phyloP scores from a whole-genome alignment of 2,888 invertebrate genomes.

The Eupithecia abbreviata region DNA sequence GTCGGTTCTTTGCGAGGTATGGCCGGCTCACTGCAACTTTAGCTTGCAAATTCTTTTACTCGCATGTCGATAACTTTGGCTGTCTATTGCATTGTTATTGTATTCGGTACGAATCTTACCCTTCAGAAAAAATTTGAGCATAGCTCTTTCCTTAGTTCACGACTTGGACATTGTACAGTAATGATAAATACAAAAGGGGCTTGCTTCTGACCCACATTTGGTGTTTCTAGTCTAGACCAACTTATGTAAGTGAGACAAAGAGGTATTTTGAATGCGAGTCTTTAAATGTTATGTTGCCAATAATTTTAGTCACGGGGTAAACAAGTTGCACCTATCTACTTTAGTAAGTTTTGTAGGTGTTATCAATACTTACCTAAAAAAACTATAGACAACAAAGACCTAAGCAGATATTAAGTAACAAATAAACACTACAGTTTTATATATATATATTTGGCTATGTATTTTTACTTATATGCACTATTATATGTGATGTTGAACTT shows the following conservation, averaged over 20 bases:
- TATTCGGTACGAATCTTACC: too few species aligned
- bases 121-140: too few species aligned
- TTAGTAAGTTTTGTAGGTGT: background rate
- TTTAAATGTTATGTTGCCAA: conserved; percentile 19
- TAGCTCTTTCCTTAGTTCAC: too few species aligned
- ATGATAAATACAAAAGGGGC: conserved; percentile 54
- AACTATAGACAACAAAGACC: background rate
- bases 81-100: too few species aligned
- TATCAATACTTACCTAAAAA: too few species aligned
- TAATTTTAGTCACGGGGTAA: conserved; percentile 26
- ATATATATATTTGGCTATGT: background rate
- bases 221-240: conserved; percentile 40
- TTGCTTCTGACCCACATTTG: conserved; percentile 55
- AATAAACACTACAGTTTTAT: background rate
- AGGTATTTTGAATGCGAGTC: conserved; percentile 30
- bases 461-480: background rate
- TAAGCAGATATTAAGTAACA: background rate
- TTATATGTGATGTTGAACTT: background rate
- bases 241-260: conserved; percentile 45
- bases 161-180: background rate
- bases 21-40: too few species aligned
- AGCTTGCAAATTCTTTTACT: too few species aligned
- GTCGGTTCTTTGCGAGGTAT: too few species aligned
- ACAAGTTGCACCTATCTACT: background rate
- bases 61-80: too few species aligned